phyloP scores from a whole-genome alignment of 2,113 vertebrate genomes.

The Callipepla californica region DNA sequence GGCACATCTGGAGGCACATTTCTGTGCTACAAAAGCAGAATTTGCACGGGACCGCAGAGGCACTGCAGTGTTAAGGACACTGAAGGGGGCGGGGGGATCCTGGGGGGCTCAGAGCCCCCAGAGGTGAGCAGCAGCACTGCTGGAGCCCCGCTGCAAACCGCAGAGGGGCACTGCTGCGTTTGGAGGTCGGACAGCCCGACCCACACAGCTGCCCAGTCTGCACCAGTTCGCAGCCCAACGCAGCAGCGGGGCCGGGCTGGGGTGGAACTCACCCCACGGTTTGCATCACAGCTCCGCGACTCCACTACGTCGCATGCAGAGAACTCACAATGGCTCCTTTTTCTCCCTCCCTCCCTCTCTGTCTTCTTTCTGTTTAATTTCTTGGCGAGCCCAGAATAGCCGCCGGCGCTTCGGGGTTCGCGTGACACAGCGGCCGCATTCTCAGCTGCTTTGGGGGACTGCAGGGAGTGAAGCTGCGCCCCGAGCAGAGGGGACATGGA shows the following conservation, averaged over 20 bases:
- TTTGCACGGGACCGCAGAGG: background rate
- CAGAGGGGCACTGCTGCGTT: background rate
- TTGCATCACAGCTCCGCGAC: background rate
- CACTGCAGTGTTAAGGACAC: background rate
- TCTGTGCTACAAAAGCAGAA: background rate
- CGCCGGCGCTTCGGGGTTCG: background rate
- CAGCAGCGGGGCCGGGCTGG: too few species aligned
- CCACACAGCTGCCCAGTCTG: background rate
- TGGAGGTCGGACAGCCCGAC: background rate
- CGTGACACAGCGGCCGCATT: slow-evolving; percentile 9
- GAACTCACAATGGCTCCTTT: background rate
- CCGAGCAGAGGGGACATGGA: too few species aligned
- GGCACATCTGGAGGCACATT: background rate
- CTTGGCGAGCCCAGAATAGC: slow-evolving; percentile 44
- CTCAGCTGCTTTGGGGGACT: slow-evolving; percentile 37
- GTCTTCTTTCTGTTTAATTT: background rate
- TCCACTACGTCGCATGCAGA: accelerated
- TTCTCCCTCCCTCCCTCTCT: too few species aligned
- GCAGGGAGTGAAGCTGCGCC: background rate
- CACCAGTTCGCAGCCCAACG: too few species aligned
- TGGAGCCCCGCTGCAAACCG: too few species aligned
- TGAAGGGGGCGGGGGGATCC: background rate
- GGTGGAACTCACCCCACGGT: accelerated
- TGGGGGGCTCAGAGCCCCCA: background rate
- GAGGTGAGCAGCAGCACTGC: too few species aligned